Percentiles rank a stretch among this genome's conserved stretches.
These are phyloP conservation scores for Eucera pruinosa DNA, from an alignment of 2,888 invertebrate species.

Conservation along the genomic window DNA sequence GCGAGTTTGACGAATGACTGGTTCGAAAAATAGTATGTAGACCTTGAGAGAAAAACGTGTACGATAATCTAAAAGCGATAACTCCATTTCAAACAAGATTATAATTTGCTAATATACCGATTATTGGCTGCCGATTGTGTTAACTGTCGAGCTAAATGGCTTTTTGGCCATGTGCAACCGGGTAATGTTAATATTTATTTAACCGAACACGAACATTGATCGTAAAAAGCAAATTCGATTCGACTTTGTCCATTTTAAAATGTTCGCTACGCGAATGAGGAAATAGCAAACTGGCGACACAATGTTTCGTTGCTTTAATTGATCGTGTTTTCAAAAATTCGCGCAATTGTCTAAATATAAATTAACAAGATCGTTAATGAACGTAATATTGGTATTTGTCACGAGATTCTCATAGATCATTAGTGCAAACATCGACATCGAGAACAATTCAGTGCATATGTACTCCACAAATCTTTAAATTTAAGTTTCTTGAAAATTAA, in stretches of 20 bases:
- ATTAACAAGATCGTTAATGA: too few species aligned
- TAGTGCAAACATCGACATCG: too few species aligned
- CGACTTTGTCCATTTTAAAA: neutral
- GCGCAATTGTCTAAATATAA: neutral
- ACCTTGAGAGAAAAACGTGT: neutral
- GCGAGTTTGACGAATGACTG: neutral
- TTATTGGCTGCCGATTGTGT: conserved; percentile 4
- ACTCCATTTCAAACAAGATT: neutral
- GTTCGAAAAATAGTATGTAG: too few species aligned
- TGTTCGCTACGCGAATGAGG: too few species aligned
- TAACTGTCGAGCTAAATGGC: neutral
- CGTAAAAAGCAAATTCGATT: conserved; percentile 29
- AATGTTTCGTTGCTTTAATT: too few species aligned
- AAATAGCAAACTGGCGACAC: too few species aligned
- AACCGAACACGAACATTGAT: conserved; percentile 11
- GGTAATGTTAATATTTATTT: conserved; percentile 22
- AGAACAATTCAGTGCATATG: too few species aligned
- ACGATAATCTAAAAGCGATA: neutral
- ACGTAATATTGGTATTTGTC: too few species aligned
- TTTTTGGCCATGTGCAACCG: neutral
- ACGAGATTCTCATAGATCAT: too few species aligned
- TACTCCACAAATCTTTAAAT: too few species aligned
- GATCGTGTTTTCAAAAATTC: too few species aligned
- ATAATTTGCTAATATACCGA: neutral
- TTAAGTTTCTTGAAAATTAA: too few species aligned